Conservation (phyloP, 2,113 vertebrate genomes). For the Cariama cristata region DNA sequence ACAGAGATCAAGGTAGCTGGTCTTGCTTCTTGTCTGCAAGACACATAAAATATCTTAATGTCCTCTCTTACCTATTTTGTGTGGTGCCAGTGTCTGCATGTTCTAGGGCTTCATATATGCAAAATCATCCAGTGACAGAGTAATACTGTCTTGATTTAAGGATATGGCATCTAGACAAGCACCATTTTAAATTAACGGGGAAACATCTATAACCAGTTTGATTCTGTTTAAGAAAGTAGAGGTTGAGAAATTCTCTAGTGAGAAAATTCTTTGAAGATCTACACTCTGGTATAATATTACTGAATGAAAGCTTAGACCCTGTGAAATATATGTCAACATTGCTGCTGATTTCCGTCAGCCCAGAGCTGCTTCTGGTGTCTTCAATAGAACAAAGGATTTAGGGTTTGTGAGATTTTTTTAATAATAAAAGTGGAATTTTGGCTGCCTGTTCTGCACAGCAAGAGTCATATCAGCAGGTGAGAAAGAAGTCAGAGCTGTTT, state of each 20-base stretch:
- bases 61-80: not conserved
- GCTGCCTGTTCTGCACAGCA: not conserved
- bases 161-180: not conserved
- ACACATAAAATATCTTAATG: not conserved
- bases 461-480: not conserved
- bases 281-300: not conserved
- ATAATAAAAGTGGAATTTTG: conserved; percentile 20
- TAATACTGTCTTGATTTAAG: not conserved
- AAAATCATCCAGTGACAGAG: not conserved
- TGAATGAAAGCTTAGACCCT: conserved; percentile 13
- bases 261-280: conserved; percentile 52
- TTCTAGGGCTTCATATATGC: not conserved
- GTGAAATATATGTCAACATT: conserved; percentile 6
- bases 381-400: not conserved
- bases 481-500: not conserved
- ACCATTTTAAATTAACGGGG: not conserved
- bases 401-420: not conserved
- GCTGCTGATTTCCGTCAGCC: not conserved
- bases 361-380: not conserved
- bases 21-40: not conserved
- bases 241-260: conserved; percentile 25
- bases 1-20: not conserved
- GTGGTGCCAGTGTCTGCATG: not conserved
- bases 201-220: not conserved
- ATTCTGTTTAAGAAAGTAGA: not conserved